These are phyloP conservation scores for Andrena haemorrhoa DNA, from an alignment of 2,888 invertebrate genomes.

Conservation along the genomic window DNA sequence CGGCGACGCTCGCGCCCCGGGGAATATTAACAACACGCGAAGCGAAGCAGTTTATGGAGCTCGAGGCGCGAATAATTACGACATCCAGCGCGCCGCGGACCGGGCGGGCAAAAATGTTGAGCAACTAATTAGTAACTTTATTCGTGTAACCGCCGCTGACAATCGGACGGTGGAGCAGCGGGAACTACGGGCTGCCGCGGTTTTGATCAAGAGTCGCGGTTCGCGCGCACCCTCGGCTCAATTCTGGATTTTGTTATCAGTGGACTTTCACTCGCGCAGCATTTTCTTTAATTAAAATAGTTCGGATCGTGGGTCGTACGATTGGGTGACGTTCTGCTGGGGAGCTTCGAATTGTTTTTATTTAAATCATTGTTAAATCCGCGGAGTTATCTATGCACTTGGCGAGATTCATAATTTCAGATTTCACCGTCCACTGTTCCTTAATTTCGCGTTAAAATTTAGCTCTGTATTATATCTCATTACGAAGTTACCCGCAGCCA, in stretches of 20 bases:
- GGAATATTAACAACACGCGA: slow-evolving; percentile 60
- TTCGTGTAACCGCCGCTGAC: slow-evolving; percentile 19
- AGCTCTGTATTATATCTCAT: neutral
- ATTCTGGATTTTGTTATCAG: neutral
- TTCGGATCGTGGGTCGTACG: no score
- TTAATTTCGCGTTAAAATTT: neutral
- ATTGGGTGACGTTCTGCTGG: no score
- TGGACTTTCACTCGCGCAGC: neutral
- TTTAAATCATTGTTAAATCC: neutral
- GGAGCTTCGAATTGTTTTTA: neutral
- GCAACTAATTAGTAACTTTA: slow-evolving; percentile 67
- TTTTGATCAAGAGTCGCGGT: neutral
- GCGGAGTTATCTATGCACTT: neutral
- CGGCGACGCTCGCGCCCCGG: slow-evolving; percentile 7
- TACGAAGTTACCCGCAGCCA: neutral
- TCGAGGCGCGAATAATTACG: slow-evolving; percentile 50
- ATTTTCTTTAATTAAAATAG: neutral
- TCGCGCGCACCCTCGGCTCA: neutral
- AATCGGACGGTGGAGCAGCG: slow-evolving; percentile 10
- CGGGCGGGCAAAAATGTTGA: slow-evolving; percentile 56
- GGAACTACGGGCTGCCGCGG: slow-evolving; percentile 3
- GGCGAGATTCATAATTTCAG: no score
- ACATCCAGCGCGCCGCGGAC: slow-evolving; percentile 42
- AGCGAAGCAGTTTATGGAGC: slow-evolving; percentile 57
- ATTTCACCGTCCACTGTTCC: neutral